Conservation (phyloP, 2,797 vertebrate genomes). For the Hipposideros larvatus region DNA sequence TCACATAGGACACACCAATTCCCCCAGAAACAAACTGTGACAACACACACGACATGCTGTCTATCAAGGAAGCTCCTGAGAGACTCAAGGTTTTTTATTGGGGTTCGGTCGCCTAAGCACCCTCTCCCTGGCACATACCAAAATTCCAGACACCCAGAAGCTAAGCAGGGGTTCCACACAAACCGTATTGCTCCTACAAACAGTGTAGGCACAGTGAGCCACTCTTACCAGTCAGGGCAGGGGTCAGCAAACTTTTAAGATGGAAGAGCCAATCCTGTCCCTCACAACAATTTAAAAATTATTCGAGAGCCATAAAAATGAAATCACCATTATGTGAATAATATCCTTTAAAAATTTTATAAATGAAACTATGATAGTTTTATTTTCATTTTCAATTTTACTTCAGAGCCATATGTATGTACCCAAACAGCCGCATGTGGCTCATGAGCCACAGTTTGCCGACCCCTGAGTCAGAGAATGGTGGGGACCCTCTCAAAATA, state of each 20-base stretch:
- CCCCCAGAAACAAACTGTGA: background rate
- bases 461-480: background rate
- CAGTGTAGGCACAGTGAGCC: background rate
- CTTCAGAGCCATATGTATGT: too few relatives aligned
- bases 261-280: too few relatives aligned
- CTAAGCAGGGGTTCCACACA: background rate
- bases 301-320: too few relatives aligned
- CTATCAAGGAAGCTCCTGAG: background rate
- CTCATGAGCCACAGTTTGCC: too few relatives aligned
- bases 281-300: too few relatives aligned
- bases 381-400: too few relatives aligned
- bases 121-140: background rate
- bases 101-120: background rate
- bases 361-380: too few relatives aligned
- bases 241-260: too few relatives aligned
- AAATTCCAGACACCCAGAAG: background rate
- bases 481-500: background rate
- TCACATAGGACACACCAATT: background rate
- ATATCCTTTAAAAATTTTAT: too few relatives aligned
- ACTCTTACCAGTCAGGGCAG: background rate
- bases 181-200: background rate
- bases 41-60: background rate
- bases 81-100: background rate
- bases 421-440: too few relatives aligned
- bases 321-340: too few relatives aligned